These are phyloP conservation scores for Oedothorax gibbosus DNA, from an alignment of 1,140 invertebrate species.

Conservation along the genomic window DNA sequence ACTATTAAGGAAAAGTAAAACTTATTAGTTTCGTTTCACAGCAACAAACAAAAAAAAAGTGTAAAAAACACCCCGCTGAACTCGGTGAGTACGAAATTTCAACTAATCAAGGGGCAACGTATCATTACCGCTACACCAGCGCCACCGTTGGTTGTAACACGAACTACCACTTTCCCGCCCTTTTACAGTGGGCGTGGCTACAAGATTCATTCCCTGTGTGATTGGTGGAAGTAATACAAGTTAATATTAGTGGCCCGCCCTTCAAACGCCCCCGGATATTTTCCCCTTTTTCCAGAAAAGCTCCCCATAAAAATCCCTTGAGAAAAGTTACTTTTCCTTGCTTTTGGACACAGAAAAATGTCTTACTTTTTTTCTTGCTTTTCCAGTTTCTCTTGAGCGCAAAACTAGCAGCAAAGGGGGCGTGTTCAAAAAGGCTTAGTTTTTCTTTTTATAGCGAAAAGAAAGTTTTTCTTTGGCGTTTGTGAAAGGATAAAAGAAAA, in stretches of 20 bases:
- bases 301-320: conserved; percentile 34
- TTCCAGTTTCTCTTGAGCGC: conserved; percentile 9
- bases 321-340: conserved; percentile 51
- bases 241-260: conserved; percentile 54
- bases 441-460: background rate
- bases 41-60: too few species aligned
- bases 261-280: conserved; percentile 50
- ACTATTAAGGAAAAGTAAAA: too few species aligned
- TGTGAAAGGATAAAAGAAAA: background rate
- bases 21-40: too few species aligned
- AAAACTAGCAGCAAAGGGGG: too few species aligned
- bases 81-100: too few species aligned
- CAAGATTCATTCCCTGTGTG: conserved; percentile 55
- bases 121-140: conserved; percentile 26
- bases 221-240: conserved; percentile 58
- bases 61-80: too few species aligned
- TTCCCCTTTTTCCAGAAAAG: conserved; percentile 13
- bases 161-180: conserved; percentile 34
- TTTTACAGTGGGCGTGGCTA: conserved; percentile 41
- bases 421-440: too few species aligned
- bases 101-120: conserved; percentile 30
- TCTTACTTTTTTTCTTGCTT: conserved; percentile 41
- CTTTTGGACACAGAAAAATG: conserved; percentile 38
- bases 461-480: too few species aligned
- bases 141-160: conserved; percentile 17